phyloP scores from a whole-genome alignment of 2,888 invertebrate genomes.

The Volucella zonaria region DNA sequence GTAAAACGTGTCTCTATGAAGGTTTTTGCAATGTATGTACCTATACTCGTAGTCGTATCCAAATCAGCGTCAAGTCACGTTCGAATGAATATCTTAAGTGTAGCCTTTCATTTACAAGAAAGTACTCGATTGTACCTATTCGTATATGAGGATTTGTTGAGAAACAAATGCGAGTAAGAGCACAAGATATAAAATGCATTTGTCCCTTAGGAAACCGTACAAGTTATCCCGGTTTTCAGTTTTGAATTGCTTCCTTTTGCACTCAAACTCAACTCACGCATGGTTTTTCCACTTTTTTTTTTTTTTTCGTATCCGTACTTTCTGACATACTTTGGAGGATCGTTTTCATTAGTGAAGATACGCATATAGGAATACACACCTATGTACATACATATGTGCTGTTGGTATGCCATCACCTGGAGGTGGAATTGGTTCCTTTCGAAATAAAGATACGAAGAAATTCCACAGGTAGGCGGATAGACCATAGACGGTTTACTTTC shows the following conservation, averaged over 20 bases:
- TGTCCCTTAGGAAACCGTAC: constrained; percentile 62
- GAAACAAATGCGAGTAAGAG: not conserved
- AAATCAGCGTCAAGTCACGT: constrained; percentile 54
- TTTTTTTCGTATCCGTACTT: not conserved
- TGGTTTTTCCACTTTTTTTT: constrained; percentile 9
- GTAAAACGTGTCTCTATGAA: constrained; percentile 33
- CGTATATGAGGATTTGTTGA: not conserved
- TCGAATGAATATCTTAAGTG: constrained; percentile 27
- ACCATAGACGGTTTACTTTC: constrained; percentile 53
- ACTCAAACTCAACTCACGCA: constrained; percentile 34
- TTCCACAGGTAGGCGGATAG: constrained; percentile 66
- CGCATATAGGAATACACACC: not conserved
- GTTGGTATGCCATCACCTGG: constrained; percentile 25
- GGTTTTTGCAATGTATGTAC: not conserved
- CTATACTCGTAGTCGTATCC: constrained; percentile 13
- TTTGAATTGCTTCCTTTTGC: constrained; percentile 51
- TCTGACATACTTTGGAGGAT: constrained; percentile 67
- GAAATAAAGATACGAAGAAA: constrained; percentile 30
- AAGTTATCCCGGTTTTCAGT: constrained; percentile 50
- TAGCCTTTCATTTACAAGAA: constrained; percentile 41
- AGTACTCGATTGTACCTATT: constrained; percentile 7
- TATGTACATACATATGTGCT: not conserved
- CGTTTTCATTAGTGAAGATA: constrained; percentile 55
- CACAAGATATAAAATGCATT: not conserved
- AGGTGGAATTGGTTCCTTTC: constrained; percentile 53